Percentiles rank a stretch among this genome's conserved stretches.
These are phyloP conservation scores for Nothura maculosa DNA, from an alignment of 2,797 vertebrate species.

Conservation along the genomic window DNA sequence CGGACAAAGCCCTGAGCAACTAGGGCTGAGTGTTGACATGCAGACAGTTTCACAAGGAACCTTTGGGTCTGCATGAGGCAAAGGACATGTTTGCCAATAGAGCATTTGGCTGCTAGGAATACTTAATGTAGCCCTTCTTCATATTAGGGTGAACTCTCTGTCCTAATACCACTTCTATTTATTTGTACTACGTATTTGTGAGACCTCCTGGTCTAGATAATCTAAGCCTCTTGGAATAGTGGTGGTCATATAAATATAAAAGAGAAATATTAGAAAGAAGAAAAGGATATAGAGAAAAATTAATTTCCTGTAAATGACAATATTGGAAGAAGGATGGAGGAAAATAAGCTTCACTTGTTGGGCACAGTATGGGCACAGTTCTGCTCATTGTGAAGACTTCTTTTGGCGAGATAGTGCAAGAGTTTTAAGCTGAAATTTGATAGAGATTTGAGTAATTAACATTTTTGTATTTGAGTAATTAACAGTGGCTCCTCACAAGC, in stretches of 20 bases:
- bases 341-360: not conserved
- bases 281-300: not conserved
- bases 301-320: not conserved
- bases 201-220: not conserved
- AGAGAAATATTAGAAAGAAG: not conserved
- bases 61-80: not conserved
- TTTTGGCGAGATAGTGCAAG: not conserved
- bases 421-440: not conserved
- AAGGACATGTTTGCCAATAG: not conserved
- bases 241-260: not conserved
- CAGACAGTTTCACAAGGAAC: not conserved
- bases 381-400: not conserved
- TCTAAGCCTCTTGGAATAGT: not conserved
- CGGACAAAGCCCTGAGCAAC: not conserved
- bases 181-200: not conserved
- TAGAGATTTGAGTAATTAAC: not conserved
- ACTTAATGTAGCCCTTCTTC: not conserved
- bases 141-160: not conserved
- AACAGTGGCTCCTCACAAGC: not conserved
- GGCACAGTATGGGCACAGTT: not conserved
- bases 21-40: not conserved
- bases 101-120: not conserved
- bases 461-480: not conserved
- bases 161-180: not conserved
- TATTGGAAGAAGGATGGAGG: not conserved